A percentile compares a stretch with the other conserved stretches of the same genome.
These are phyloP conservation scores for Dipodomys merriami DNA, from an alignment of 2,113 vertebrate species.

Conservation along the genomic window DNA sequence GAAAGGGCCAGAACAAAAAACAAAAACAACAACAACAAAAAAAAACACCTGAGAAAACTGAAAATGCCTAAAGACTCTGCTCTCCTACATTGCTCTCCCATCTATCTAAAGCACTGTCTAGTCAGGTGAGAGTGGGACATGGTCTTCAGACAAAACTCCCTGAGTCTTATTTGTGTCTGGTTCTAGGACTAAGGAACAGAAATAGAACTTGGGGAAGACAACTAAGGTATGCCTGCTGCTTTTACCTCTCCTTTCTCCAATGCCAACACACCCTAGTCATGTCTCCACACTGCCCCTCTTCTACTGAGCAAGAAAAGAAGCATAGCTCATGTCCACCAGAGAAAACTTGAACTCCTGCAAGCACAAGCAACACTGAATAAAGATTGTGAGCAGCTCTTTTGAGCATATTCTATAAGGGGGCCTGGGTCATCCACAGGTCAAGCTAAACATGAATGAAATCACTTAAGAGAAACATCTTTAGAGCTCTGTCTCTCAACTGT, in stretches of 20 bases:
- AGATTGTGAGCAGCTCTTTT: neutral
- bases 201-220: too few relatives aligned
- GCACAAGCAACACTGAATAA: neutral
- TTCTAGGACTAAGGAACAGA: too few relatives aligned
- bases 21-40: constrained; percentile 42
- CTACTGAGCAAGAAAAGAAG: neutral
- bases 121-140: too few relatives aligned
- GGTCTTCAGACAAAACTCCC: too few relatives aligned
- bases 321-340: too few relatives aligned
- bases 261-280: too few relatives aligned
- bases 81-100: neutral
- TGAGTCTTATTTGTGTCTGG: too few relatives aligned
- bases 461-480: too few relatives aligned
- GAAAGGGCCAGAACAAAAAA: constrained; percentile 45
- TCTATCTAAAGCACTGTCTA: too few relatives aligned
- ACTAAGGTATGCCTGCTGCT: too few relatives aligned
- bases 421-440: neutral
- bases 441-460: neutral
- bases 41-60: neutral
- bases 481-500: too few relatives aligned
- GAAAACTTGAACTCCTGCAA: neutral
- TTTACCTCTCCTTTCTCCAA: too few relatives aligned
- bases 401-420: neutral
- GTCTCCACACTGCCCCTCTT: neutral
- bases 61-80: constrained; percentile 49